A percentile compares a stretch with the other conserved stretches of the same genome.
Conservation (phyloP, 1,140 invertebrate species). For the Panagrolaimus sp. region DNA sequence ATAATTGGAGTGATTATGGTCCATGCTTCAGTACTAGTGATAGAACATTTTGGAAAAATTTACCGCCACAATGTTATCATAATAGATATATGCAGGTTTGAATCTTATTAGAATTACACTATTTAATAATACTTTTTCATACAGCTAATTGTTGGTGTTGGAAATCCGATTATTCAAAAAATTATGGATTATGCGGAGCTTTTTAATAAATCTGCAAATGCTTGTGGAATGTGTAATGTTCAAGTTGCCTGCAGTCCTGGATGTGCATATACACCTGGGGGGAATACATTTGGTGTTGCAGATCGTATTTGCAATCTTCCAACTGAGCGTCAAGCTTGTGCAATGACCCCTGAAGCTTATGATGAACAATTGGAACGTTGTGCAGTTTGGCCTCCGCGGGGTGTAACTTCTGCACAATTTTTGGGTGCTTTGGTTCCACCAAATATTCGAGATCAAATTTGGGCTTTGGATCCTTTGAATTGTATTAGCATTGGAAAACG, state of each 20-base stretch:
- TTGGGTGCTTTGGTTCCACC: conserved; percentile 41
- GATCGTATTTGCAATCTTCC: conserved; percentile 47
- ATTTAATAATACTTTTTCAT: conserved; percentile 8
- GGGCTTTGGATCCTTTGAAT: conserved; percentile 43
- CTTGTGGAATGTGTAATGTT: conserved; percentile 51
- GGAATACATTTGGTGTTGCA: conserved; percentile 43
- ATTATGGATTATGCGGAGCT: conserved; percentile 49
- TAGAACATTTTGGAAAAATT: conserved; percentile 39
- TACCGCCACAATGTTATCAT: conserved; percentile 42
- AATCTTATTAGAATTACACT: conserved; percentile 15
- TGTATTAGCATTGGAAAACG: conserved; percentile 45
- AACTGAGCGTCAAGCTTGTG: conserved; percentile 47
- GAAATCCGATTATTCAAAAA: conserved; percentile 47
- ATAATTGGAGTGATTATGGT: conserved; percentile 46
- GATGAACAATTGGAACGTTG: conserved; percentile 32
- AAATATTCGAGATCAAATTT: conserved; percentile 46
- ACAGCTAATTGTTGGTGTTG: conserved; percentile 44
- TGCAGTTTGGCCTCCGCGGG: conserved; percentile 47
- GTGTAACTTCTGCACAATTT: conserved; percentile 39
- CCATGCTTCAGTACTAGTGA: conserved; percentile 48
- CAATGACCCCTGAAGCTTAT: conserved; percentile 44
- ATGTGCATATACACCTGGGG: conserved; percentile 41
- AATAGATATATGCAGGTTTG: conserved; percentile 45
- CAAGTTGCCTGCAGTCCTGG: conserved; percentile 44
- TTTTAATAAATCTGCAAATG: conserved; percentile 49